Evolutionary conservation across 1,140 invertebrate species (phyloP), one percentile per base, ranked within the genome.

Genomic region (Bombus superbus): DNA sequence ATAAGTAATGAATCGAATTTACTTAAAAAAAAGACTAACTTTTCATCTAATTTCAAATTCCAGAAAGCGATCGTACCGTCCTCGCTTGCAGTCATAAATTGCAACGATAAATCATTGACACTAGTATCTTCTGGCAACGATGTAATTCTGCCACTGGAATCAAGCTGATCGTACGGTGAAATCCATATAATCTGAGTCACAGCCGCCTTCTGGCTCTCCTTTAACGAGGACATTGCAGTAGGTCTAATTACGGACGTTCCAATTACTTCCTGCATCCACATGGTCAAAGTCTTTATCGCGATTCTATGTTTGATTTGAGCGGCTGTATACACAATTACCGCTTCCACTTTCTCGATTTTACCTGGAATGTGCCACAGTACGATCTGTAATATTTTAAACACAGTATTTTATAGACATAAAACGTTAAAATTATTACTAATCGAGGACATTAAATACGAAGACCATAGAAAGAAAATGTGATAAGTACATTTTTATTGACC

Each of bases 291-390:
- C 80, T 95, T 96, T 92, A 97, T 96, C n/a, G 95, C 93, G 3
- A 94, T 94, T 66, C 95, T 94, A 91, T 97, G 96, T 87, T 96
- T 97, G 88, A 96, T 94, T 92, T 97, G 96, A 0, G 95, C 95
- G 62, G 96, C 94, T 72, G 96, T 97, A n/a, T 96, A 89, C n/a
- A 96, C 95, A 91, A 96, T 95, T 42, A 96, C 94, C 59, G 94
- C 95, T 86, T 97, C 97, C 1, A 96, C 94, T 86, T 96, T 95
- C 88, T 97, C 96, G 72, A 97, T 95, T 90, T 96, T 96, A 77
- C 97, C 96, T 11, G 96, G 96, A 62, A 98, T 95, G 92, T 98
- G 97, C 97, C 97, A 98, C 35, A 98, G 86, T 40, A 97, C 94
- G 32, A 98, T 94, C 95, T 97, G 47, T 32, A n/a, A 57, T 69